Evolutionary conservation across 1,140 invertebrate species (phyloP), one percentile per base, ranked within the genome.

Genomic region (Drosophila oshimai): DNA sequence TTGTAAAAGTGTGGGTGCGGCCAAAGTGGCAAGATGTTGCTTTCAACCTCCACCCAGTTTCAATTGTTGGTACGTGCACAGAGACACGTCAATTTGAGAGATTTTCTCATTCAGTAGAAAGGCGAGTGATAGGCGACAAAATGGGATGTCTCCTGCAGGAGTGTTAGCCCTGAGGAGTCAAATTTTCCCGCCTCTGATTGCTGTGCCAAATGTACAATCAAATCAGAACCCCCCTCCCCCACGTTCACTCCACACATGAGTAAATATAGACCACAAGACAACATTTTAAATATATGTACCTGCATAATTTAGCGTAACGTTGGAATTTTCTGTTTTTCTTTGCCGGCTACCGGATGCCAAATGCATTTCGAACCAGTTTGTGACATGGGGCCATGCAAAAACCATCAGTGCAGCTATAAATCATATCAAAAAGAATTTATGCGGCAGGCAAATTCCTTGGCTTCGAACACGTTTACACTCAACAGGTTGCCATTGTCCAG

Each of bases 351-450:
- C 76, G 76, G 76, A 80, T 80, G 76, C 39, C 60, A 31, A 54
- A 71, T 74, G 57, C 77, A 45, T 71, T 54, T 62, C 72, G 72
- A 80, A 81, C 76, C 77, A 80, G 76, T 80, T 80, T 77, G 31
- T 46, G 61, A 13, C 53, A 67, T 46, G 47, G n/a, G 17, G 17
- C 28, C 6, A 41, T 26, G 42, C 29, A 39, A 37, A 37, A 58
- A 22, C 17, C 9, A 24, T 36, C 70, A 22, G 26, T 18, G 15
- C 31, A 33, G 29, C 45, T 34, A 80, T 81, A 80, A 81, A 80
- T 80, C 65, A 80, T 75, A 79, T 76, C 53, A 37, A 51, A 31
- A 81, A 80, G 76, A 80, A 80, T 81, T 75, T 81, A 76, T 80
- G 76, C 65, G 62, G 76, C 70, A 79, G 71, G 76, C 71, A 74